These are phyloP conservation scores for Strigamia crassipes DNA, from an alignment of 2,888 invertebrate genomes.

Conservation along the genomic window DNA sequence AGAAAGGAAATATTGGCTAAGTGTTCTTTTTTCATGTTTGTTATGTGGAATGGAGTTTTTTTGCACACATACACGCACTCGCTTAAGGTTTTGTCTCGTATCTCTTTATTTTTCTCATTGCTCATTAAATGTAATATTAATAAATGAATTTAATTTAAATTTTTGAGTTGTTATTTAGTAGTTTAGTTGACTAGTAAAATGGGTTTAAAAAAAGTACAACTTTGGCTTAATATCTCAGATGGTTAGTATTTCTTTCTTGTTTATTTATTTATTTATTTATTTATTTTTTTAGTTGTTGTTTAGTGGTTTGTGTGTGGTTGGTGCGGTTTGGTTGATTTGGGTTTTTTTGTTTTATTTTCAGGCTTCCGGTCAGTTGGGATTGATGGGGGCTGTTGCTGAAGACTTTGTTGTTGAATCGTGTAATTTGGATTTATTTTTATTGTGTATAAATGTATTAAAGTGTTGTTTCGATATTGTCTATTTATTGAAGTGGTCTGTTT, in stretches of 20 bases:
- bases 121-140: slow-evolving; percentile 37
- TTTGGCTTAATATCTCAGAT: slow-evolving; percentile 23
- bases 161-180: slow-evolving; percentile 3
- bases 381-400: no score
- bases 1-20: background rate
- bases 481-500: no score
- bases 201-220: background rate
- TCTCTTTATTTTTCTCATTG: background rate
- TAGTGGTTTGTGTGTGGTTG: no score
- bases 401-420: no score
- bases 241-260: slow-evolving; percentile 2
- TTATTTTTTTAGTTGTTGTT: background rate
- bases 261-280: background rate
- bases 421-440: no score
- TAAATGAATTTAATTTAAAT: slow-evolving; percentile 33
- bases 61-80: background rate
- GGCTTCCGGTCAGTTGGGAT: no score
- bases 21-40: background rate
- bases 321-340: background rate
- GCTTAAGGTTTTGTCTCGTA: slow-evolving; percentile 13
- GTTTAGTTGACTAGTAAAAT: background rate
- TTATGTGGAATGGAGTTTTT: background rate
- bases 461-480: no score
- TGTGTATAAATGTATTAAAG: no score
- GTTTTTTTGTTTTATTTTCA: slow-evolving; percentile 5